phyloP scores from a whole-genome alignment of 2,113 vertebrate genomes.

The Serinus canaria region DNA sequence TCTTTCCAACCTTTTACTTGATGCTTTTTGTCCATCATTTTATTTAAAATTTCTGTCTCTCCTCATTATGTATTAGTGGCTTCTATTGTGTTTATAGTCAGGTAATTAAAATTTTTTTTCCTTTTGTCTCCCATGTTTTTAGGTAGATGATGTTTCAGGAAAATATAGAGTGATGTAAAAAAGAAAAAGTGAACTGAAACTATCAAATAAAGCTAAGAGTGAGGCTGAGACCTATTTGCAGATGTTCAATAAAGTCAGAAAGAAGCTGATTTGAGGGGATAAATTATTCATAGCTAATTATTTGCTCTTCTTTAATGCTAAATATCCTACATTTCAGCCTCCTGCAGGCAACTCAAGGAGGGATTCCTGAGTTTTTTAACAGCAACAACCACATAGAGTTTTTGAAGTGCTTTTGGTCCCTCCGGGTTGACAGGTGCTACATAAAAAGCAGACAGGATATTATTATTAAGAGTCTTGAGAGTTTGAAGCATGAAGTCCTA shows the following conservation, averaged over 20 bases:
- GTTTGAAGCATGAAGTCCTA: constrained; percentile 18
- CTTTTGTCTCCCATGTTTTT: background rate
- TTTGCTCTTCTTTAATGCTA: constrained; percentile 63
- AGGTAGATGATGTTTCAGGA: background rate
- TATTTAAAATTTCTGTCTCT: background rate
- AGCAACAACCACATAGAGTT: constrained; percentile 23
- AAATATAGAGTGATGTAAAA: background rate
- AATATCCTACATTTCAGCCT: constrained; percentile 60
- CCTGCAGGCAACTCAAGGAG: constrained; percentile 61
- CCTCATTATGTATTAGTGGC: rapidly evolving
- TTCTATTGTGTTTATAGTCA: background rate
- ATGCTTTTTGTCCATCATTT: background rate
- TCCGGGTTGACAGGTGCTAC: constrained; percentile 54
- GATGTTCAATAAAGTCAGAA: constrained; percentile 63
- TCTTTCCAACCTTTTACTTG: background rate
- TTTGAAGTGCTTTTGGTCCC: constrained; percentile 58
- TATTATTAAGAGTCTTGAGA: constrained; percentile 44
- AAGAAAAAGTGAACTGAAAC: background rate
- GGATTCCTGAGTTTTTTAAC: constrained; percentile 43
- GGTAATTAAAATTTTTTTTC: background rate
- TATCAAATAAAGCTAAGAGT: background rate
- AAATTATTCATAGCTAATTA: constrained; percentile 69
- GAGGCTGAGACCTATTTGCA: constrained; percentile 37
- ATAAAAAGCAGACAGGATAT: constrained; percentile 60
- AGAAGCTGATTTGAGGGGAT: constrained; percentile 60